Evolutionary conservation across 92 coral and sea anemone species (phyloP).

Genomic region (Heteractis magnifica): DNA sequence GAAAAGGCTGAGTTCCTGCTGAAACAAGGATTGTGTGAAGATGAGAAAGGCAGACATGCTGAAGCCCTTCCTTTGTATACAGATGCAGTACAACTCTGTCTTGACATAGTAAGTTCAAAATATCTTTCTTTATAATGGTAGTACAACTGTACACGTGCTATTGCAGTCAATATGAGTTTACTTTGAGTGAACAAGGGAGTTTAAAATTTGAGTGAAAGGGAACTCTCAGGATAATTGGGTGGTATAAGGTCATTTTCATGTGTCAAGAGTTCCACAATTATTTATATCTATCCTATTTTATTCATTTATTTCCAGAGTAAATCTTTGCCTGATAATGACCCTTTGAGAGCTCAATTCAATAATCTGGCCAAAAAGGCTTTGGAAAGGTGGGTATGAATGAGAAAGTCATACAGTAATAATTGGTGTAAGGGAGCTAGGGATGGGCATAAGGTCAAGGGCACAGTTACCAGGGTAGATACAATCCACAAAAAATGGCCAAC

Average conservation of each 20-base stretch:
- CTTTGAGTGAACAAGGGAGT: too few species aligned
- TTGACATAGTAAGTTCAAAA: constrained; percentile 64
- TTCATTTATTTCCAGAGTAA: constrained; percentile 50
- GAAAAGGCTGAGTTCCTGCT: constrained; percentile 82
- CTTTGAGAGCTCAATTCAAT: constrained; percentile 71
- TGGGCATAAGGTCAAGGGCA: too few species aligned
- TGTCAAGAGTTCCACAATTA: neutral
- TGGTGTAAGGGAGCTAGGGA: too few species aligned
- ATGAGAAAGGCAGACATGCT: constrained; percentile 68
- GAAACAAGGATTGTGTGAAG: constrained; percentile 87
- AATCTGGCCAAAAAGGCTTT: constrained; percentile 83
- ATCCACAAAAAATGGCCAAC: too few species aligned
- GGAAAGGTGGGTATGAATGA: constrained; percentile 61
- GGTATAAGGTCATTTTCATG: too few species aligned
- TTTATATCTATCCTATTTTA: too few species aligned
- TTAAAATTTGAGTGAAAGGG: too few species aligned
- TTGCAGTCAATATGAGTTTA: neutral
- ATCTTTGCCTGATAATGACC: constrained; percentile 65
- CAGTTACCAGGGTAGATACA: too few species aligned
- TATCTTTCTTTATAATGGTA: neutral
- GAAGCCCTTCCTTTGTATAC: constrained; percentile 88
- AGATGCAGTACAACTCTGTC: constrained; percentile 92
- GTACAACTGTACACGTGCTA: neutral
- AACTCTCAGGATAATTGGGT: too few species aligned
- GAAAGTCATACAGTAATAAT: too few species aligned